Evolutionary conservation across 64 coral and sea anemone species (phyloP).

Genomic region (Porites lutea): DNA sequence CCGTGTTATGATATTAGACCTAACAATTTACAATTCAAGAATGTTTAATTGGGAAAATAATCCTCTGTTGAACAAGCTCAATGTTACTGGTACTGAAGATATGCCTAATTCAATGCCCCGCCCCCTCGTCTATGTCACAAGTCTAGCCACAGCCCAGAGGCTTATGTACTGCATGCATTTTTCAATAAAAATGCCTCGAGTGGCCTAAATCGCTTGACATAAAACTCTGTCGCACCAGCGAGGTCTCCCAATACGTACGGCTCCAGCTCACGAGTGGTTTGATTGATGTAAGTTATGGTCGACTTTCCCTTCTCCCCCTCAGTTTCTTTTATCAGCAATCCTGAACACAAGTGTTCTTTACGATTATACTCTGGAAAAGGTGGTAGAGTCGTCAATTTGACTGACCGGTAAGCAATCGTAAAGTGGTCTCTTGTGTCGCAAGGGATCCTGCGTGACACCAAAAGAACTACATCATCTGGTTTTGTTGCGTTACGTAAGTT

Average conservation of each 20-base stretch:
- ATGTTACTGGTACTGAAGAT: too few species aligned
- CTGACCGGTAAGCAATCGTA: slow-evolving; percentile 82
- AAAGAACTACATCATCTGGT: slow-evolving; percentile 72
- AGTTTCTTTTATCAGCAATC: slow-evolving; percentile 60
- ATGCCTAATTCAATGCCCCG: too few species aligned
- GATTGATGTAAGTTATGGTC: slow-evolving; percentile 79
- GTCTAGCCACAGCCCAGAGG: too few species aligned
- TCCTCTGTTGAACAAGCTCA: too few species aligned
- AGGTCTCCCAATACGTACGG: slow-evolving; percentile 72
- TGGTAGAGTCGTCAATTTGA: slow-evolving; percentile 47
- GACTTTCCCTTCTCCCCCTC: slow-evolving; percentile 20
- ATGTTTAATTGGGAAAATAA: too few species aligned
- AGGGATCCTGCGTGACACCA: slow-evolving; percentile 71
- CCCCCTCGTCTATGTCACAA: too few species aligned
- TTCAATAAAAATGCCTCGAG: slow-evolving; percentile 42
- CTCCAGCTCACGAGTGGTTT: slow-evolving; percentile 64
- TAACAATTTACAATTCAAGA: too few species aligned
- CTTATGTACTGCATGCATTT: background rate
- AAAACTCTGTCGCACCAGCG: slow-evolving; percentile 44
- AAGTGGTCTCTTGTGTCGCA: slow-evolving; percentile 59
- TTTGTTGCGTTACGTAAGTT: slow-evolving; percentile 26
- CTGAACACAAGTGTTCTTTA: slow-evolving; percentile 71
- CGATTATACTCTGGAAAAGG: slow-evolving; percentile 62
- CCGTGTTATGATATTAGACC: too few species aligned
- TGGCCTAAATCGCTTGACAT: slow-evolving; percentile 52